Evolutionary conservation across 2,797 vertebrate species (phyloP), one percentile per base, ranked within the genome.

Genomic region (Streptopelia turtur): DNA sequence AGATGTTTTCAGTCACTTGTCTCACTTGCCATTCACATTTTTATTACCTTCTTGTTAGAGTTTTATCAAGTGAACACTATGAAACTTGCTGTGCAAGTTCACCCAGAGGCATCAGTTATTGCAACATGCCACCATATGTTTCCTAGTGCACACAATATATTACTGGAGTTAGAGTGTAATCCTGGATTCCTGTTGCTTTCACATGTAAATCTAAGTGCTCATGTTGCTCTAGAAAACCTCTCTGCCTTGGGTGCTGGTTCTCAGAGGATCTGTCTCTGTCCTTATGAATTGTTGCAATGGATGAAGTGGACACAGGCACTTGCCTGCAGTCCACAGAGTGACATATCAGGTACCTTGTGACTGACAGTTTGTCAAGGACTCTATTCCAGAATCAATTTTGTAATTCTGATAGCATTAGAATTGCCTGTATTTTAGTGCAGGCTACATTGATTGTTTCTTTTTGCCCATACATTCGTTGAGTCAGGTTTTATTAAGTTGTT

Each of bases 401-500:
- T 39, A 66, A 52, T 65, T 87, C 37, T 55, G 27, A 25, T 85
- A 10, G 21, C 28, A 49, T 69, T 92, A 75, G 57, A 88, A n/a
- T 31, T 91, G 43, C 63, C 61, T 88, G 0, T 87, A 59, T 85
- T 91, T 85, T 52, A 87, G 30, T 64, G 22, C 9, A 75, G 33
- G 53, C 33, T 66, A n/a, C 23, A 6, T 14, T 17, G 6, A 52
- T 92, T 66, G 12, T 52, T 7, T 61, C 35, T 69, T 87, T 92
- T 81, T 88, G 30, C 41, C 43, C 63, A 17, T 63, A 49, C 21
- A 11, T 77, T 64, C 33, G 31, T 72, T 82, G 79, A 78, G 63
- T 90, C 55, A 43, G 22, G 12, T 90, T 93, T 95, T 83, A 90
- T 76, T 87, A 71, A 70, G 55, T 80, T 90, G 28, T 76, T 94